Conservation (phyloP, 2,797 vertebrate genomes). For the Dendrocincla fuliginosa region DNA sequence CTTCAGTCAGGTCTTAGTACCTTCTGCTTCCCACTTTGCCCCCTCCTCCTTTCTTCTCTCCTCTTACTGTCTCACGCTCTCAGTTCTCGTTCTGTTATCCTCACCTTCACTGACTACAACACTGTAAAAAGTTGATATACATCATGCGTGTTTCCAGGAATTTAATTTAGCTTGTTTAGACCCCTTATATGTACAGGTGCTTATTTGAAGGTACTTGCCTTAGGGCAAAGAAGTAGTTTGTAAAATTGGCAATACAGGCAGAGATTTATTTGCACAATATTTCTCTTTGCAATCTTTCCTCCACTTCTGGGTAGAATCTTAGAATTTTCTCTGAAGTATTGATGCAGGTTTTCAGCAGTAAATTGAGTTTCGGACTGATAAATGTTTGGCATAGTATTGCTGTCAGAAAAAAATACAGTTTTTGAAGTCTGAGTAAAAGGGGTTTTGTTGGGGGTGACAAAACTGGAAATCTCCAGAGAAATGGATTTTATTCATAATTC, state of each 20-base stretch:
- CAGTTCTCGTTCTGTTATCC: neutral
- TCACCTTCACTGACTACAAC: neutral
- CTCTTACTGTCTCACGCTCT: neutral
- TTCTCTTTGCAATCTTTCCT: conserved; percentile 12
- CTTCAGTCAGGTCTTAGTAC: neutral
- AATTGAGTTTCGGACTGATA: conserved; percentile 36
- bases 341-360: conserved; percentile 7
- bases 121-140: neutral
- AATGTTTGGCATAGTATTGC: conserved; percentile 21
- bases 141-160: neutral
- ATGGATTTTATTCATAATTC: conserved; percentile 39
- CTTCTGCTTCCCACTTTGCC: neutral
- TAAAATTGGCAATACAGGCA: neutral
- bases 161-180: neutral
- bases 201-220: neutral
- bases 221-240: neutral
- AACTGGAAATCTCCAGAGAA: conserved; percentile 40
- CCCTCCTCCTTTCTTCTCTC: neutral
- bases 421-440: conserved; percentile 12
- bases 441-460: conserved; percentile 19
- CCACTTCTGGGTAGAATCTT: neutral
- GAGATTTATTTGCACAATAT: conserved; percentile 34
- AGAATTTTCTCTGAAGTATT: conserved; percentile 19
- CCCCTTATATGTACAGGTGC: neutral
- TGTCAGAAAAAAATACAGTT: neutral